Base-by-base conservation (phyloP, 2,888 invertebrate genomes). In the Miltochrista miniata region DNA sequence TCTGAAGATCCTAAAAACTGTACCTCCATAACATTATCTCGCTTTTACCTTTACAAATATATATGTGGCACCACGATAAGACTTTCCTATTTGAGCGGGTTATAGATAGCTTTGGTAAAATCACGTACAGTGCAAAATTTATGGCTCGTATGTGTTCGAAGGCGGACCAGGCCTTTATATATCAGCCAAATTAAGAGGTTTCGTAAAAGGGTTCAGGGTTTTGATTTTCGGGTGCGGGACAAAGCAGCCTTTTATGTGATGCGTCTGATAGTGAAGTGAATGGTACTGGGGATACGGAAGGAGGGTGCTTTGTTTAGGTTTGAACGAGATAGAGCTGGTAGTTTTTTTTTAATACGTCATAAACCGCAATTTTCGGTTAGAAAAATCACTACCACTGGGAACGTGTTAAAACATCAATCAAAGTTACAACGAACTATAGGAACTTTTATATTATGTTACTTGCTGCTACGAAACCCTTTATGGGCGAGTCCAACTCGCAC, bases 51-150 rank as follows among this genome's bases (percentile, higher is more conserved):
- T 24, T 24, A 24, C 18, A 24, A 24, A 5, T 58, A 55, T 44
- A 30, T 48, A 51, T 57, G 49, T 51, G 58, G 60, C 62, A 64
- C 45, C 49, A 56, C 54, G n/a, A n/a, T n/a, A n/a, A n/a, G n/a
- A n/a, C n/a, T n/a, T 61, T 69, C 67, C 63, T 68, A 66, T 62
- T 62, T 63, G 55, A 60, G 48, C 51, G 59, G 41, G 55, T 62
- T 61, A 64, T 50, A 61, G 60, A 59, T 64, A 48, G 61, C 61
- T 60, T 59, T 35, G 55, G 59, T 62, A 57, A 57, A 62, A 72
- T 69, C 72, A 70, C 72, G 71, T 72, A 57, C 63, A 45, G 14
- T 45, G 50, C 18, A 30, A 47, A 68, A 72, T 72, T 70, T 72
- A 70, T 72, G 55, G 63, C 56, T 46, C 53, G 59, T 62, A 62